A percentile compares a stretch with the other conserved stretches of the same genome.
Evolutionary conservation across 1,140 invertebrate species (phyloP).

Genomic region (Megalopta genalis): DNA sequence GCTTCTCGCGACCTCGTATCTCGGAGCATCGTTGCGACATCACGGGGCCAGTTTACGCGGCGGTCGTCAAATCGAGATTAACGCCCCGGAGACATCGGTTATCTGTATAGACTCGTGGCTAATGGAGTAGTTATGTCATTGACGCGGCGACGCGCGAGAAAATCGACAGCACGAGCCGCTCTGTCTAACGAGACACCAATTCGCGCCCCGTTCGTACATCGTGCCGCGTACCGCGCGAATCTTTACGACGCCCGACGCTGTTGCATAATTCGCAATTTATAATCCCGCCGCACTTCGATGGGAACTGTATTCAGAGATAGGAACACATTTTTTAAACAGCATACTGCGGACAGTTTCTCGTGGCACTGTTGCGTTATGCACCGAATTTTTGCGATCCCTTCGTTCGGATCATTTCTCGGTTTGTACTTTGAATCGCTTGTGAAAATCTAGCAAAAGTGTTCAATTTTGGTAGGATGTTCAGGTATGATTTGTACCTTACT

Average conservation of each 20-base stretch:
- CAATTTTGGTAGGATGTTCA: no score
- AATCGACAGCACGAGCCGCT: slow-evolving; percentile 36
- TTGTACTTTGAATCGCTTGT: no score
- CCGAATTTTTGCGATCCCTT: no score
- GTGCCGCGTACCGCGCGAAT: slow-evolving; percentile 29
- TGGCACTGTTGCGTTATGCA: no score
- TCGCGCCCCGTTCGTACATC: slow-evolving; percentile 22
- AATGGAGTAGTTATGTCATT: slow-evolving; percentile 57
- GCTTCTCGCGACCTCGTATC: no score
- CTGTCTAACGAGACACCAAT: slow-evolving; percentile 48
- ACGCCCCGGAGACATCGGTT: slow-evolving; percentile 38
- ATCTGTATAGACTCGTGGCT: slow-evolving; percentile 49
- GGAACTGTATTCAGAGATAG: neutral
- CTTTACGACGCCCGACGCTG: slow-evolving; percentile 46
- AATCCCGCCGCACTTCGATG: slow-evolving; percentile 34
- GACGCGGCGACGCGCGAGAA: slow-evolving; percentile 48
- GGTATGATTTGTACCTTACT: no score
- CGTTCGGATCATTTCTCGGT: no score
- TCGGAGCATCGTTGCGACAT: neutral
- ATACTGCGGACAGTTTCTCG: no score
- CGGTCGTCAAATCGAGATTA: slow-evolving; percentile 54
- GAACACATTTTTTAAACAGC: no score
- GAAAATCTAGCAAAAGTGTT: no score
- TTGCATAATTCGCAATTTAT: slow-evolving; percentile 60
- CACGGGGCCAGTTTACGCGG: slow-evolving; percentile 23